Evolutionary conservation across 2,888 invertebrate species (phyloP).

Genomic region (Aproaerema taeniolella): DNA sequence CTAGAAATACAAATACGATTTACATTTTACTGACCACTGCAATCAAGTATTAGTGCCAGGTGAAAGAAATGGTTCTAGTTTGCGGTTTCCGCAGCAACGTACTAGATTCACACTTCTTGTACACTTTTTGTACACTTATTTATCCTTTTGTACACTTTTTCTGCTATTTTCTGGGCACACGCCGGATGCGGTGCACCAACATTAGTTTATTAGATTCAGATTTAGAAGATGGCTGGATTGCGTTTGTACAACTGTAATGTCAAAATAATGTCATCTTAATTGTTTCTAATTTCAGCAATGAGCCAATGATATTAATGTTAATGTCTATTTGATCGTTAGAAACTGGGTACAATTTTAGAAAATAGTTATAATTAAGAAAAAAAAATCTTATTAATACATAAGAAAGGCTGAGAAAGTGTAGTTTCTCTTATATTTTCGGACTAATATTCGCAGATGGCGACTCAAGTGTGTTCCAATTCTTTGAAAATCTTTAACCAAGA

Average conservation of each 20-base stretch:
- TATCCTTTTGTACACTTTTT: too few relatives aligned
- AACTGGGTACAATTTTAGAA: background rate
- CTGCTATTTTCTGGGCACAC: constrained; percentile 59
- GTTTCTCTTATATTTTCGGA: too few relatives aligned
- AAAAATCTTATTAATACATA: too few relatives aligned
- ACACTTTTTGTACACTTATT: too few relatives aligned
- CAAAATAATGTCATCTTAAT: constrained; percentile 53
- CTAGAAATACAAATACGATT: constrained; percentile 48
- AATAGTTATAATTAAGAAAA: too few relatives aligned
- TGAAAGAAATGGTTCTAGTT: constrained; percentile 54
- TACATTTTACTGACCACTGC: constrained; percentile 40
- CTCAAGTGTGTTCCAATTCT: too few relatives aligned
- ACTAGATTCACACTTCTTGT: constrained; percentile 48
- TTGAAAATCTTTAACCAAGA: too few relatives aligned
- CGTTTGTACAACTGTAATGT: constrained; percentile 33
- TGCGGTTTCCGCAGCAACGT: constrained; percentile 55
- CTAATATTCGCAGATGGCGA: too few relatives aligned
- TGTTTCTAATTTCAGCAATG: constrained; percentile 41
- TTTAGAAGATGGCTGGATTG: background rate
- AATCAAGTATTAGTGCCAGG: constrained; percentile 38
- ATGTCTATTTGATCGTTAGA: background rate
- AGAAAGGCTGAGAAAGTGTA: too few relatives aligned
- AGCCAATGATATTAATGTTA: constrained; percentile 29
- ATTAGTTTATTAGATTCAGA: background rate
- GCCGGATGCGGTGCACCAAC: constrained; percentile 59